A percentile compares a stretch with the other conserved stretches of the same genome.
phyloP scores from a whole-genome alignment of 2,113 vertebrate species.

The Neodon shergylaensis region DNA sequence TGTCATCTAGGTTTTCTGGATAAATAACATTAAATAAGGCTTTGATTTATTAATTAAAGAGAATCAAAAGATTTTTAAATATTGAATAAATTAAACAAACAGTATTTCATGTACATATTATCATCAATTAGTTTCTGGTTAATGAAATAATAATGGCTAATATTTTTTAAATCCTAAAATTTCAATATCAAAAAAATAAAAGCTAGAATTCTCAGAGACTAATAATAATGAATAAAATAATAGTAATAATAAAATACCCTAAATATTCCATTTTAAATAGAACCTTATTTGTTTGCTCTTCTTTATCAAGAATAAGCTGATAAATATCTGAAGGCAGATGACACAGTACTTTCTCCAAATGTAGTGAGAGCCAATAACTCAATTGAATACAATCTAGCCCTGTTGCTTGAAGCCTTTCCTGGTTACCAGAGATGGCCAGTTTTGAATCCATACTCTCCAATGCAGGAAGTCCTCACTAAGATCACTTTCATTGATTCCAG shows the following conservation, averaged over 20 bases:
- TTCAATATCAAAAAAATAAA: background rate
- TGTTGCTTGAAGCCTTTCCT: background rate
- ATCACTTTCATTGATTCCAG: background rate
- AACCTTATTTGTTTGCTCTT: background rate
- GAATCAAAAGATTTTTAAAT: background rate
- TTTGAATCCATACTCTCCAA: background rate
- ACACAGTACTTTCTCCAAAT: background rate
- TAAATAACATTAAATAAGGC: background rate
- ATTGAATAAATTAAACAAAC: background rate
- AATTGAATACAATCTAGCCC: background rate
- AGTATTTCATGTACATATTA: background rate
- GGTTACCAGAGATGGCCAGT: background rate
- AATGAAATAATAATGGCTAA: background rate
- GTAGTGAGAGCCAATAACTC: background rate
- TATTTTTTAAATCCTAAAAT: background rate
- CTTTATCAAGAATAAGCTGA: background rate
- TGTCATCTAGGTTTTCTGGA: background rate
- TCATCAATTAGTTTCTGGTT: background rate
- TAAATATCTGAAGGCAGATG: rapidly evolving
- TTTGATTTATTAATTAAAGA: slow-evolving; percentile 15
- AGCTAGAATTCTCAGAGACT: background rate
- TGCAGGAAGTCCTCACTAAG: background rate
- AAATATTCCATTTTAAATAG: background rate
- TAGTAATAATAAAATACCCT: background rate
- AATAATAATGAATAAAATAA: too few relatives aligned